Conservation (phyloP, 2,113 vertebrate species). For the Diphyllodes magnificus region DNA sequence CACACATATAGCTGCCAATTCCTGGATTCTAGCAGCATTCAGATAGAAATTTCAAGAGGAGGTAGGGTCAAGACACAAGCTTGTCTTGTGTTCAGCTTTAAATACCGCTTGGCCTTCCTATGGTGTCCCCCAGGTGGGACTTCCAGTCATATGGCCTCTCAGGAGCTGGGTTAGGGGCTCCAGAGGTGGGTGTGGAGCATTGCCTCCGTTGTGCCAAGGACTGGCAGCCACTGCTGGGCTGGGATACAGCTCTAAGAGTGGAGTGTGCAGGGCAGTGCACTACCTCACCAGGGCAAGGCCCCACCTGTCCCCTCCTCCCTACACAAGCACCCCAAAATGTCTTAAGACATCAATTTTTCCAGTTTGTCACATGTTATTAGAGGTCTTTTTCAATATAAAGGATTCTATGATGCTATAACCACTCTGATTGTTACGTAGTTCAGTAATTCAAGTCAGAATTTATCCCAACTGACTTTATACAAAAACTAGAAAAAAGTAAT, state of each 20-base stretch:
- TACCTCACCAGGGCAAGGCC: not conserved
- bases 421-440: not conserved
- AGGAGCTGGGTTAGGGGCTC: not conserved
- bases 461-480: not conserved
- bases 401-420: not conserved
- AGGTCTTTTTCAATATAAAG: not conserved
- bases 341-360: not conserved
- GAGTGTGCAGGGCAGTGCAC: not conserved
- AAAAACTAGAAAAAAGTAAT: not conserved
- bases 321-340: not conserved
- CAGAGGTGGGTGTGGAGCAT: not conserved
- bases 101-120: not conserved
- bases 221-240: not conserved
- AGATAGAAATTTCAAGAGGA: not conserved
- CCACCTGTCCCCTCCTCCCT: not conserved
- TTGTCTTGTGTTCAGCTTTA: not conserved
- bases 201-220: not conserved
- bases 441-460: not conserved
- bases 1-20: not conserved
- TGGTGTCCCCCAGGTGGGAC: not conserved
- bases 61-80: not conserved
- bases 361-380: not conserved
- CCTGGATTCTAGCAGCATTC: not conserved
- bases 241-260: not conserved
- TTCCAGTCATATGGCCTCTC: not conserved